Evolutionary conservation across 2,113 vertebrate genomes (phyloP).

Genomic region (Enhydra lutris): DNA sequence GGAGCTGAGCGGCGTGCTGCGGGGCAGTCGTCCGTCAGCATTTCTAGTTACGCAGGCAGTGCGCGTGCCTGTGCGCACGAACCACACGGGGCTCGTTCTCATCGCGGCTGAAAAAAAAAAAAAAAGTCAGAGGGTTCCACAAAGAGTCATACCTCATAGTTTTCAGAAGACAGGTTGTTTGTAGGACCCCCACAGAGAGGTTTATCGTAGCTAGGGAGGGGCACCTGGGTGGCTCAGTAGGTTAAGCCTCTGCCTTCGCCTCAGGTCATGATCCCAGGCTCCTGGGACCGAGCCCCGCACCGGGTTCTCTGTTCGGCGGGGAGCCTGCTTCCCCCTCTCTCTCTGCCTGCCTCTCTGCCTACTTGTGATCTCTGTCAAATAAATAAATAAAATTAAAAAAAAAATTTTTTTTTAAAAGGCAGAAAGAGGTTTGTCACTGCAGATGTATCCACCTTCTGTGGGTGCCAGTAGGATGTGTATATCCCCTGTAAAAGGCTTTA

Average conservation of each 20-base stretch:
- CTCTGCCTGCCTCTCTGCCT: too few relatives aligned
- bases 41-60: constrained; percentile 86
- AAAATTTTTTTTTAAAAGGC: background rate
- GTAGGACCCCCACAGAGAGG: background rate
- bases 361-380: too few relatives aligned
- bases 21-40: constrained; percentile 72
- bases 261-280: too few relatives aligned
- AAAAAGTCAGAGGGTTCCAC: background rate
- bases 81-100: constrained; percentile 94
- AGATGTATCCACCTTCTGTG: background rate
- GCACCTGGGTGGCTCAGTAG: too few relatives aligned
- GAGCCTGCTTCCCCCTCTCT: too few relatives aligned
- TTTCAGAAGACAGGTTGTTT: background rate
- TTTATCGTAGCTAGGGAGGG: background rate
- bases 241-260: too few relatives aligned
- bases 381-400: too few relatives aligned
- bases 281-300: too few relatives aligned
- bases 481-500: background rate
- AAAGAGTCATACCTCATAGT: background rate
- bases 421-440: background rate
- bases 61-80: constrained; percentile 71
- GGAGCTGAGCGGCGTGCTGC: constrained; percentile 65
- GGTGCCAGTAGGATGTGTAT: background rate
- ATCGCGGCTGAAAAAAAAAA: constrained; percentile 64
- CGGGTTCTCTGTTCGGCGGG: too few relatives aligned